These are phyloP conservation scores for Lottia gigantea DNA, from an alignment of 2,888 invertebrate genomes.

Conservation along the genomic window DNA sequence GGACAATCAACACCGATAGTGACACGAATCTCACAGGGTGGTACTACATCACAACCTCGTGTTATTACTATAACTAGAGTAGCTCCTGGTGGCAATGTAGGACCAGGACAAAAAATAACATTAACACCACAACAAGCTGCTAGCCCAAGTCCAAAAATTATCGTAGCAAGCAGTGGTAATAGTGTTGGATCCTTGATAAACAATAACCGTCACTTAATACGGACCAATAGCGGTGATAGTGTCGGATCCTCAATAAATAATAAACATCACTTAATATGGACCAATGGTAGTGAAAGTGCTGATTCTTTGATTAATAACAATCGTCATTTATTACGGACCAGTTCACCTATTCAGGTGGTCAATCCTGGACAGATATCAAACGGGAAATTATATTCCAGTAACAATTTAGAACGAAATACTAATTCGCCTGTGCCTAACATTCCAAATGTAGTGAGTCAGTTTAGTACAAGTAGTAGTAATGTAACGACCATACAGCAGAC, in stretches of 20 bases:
- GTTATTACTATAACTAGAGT: constrained; percentile 23
- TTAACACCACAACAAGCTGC: constrained; percentile 20
- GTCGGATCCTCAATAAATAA: constrained; percentile 21
- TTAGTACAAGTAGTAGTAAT: background rate
- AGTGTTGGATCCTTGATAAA: constrained; percentile 23
- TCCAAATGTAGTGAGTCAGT: constrained; percentile 17
- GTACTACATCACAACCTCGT: constrained; percentile 17
- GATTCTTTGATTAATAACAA: constrained; percentile 26
- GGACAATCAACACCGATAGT: constrained; percentile 11
- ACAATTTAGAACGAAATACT: constrained; percentile 12
- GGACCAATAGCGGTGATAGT: constrained; percentile 25
- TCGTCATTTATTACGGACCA: constrained; percentile 31
- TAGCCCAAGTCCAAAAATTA: constrained; percentile 24
- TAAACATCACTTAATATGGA: constrained; percentile 17
- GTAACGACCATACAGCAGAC: constrained; percentile 7
- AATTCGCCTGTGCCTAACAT: background rate
- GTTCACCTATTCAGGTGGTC: constrained; percentile 37
- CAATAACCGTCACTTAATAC: constrained; percentile 31
- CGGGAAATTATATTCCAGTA: constrained; percentile 30
- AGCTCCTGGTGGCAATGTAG: constrained; percentile 12
- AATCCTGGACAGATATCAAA: constrained; percentile 35
- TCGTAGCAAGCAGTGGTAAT: constrained; percentile 28
- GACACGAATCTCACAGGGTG: constrained; percentile 15
- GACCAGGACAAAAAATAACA: constrained; percentile 10
- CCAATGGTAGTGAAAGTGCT: constrained; percentile 23